These are phyloP conservation scores for Barbus barbus DNA, from an alignment of 2,113 vertebrate species.

Conservation along the genomic window DNA sequence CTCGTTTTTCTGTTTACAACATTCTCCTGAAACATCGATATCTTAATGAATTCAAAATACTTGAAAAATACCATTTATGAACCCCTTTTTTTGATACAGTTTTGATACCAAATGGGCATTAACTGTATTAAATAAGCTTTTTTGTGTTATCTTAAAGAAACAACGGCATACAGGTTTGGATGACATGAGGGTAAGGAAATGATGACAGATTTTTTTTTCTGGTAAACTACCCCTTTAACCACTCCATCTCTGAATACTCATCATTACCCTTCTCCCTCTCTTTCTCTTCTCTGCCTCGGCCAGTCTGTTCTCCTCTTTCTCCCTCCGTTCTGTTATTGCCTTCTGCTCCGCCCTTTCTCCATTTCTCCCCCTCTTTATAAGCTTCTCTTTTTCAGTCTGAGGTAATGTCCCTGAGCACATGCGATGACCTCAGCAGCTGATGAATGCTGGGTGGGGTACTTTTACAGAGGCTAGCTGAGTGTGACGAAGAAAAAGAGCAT, in stretches of 20 bases:
- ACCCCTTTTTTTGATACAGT: not conserved
- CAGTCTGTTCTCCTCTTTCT: not conserved
- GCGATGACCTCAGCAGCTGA: constrained; percentile 65
- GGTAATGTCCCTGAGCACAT: constrained; percentile 58
- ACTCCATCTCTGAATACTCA: not conserved
- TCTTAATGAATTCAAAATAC: not conserved
- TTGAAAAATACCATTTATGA: not conserved
- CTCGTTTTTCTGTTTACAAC: too few species aligned
- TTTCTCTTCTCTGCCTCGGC: not conserved
- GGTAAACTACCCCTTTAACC: not conserved
- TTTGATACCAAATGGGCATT: not conserved
- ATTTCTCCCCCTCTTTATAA: not conserved
- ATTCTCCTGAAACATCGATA: not conserved
- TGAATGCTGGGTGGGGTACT: constrained; percentile 60
- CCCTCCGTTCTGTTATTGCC: constrained; percentile 1
- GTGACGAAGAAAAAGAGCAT: not conserved
- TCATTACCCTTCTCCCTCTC: not conserved
- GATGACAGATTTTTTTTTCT: not conserved
- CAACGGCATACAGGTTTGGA: not conserved
- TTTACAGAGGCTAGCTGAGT: constrained; percentile 32
- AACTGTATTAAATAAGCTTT: not conserved
- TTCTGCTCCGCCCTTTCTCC: not conserved
- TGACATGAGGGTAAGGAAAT: not conserved
- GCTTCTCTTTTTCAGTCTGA: constrained; percentile 32
- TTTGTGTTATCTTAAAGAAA: not conserved